Evolutionary conservation across 2,888 invertebrate genomes (phyloP).

Genomic region (Tenthredo distinguenda): DNA sequence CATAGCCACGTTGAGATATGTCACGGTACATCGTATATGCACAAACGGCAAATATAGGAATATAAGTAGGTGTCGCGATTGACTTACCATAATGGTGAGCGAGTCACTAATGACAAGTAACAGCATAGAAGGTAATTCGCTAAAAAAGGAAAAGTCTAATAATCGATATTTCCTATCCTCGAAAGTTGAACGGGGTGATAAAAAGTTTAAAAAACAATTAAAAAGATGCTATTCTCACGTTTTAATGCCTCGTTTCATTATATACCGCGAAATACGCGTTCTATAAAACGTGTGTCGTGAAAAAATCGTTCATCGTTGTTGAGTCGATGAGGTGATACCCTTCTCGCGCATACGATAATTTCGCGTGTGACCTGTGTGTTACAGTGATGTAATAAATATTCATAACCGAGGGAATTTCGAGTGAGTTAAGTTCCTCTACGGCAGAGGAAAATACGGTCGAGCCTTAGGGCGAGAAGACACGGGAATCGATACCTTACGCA

Average conservation of each 20-base stretch:
- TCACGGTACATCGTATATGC: background rate
- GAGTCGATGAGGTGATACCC: background rate
- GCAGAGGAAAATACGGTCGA: conserved; percentile 48
- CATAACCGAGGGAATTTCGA: conserved; percentile 50
- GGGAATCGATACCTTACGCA: conserved; percentile 55
- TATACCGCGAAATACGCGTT: background rate
- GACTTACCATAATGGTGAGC: background rate
- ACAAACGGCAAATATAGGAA: background rate
- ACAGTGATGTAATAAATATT: conserved; percentile 50
- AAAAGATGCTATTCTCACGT: background rate
- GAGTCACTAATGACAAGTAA: conserved; percentile 45
- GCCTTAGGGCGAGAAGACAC: conserved; percentile 48
- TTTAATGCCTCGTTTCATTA: background rate
- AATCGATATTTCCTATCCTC: background rate
- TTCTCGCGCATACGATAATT: background rate
- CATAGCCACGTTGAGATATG: background rate
- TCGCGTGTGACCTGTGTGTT: conserved; percentile 1
- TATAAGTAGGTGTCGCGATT: conserved; percentile 33
- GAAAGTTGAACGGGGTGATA: background rate
- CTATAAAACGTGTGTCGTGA: background rate
- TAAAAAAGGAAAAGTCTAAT: background rate
- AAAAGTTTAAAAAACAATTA: background rate
- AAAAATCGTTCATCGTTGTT: background rate
- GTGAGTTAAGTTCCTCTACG: background rate
- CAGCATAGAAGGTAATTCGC: background rate